phyloP scores from a whole-genome alignment of 2,797 vertebrate species.

The Hippopotamyrus pictus region DNA sequence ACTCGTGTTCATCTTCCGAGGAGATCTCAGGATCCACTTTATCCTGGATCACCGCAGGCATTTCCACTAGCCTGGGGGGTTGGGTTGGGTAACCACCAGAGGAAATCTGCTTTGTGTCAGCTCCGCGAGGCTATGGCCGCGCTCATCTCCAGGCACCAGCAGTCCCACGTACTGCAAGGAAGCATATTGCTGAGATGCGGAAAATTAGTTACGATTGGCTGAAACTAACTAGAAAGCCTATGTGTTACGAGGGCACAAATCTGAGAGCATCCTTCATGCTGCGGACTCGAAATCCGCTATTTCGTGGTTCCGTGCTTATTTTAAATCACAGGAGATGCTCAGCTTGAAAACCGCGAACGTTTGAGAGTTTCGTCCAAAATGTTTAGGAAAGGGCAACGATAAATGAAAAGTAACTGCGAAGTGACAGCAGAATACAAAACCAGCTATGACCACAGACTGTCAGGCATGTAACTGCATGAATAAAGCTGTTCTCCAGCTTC shows the following conservation, averaged over 20 bases:
- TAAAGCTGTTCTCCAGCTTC: neutral
- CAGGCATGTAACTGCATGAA: neutral
- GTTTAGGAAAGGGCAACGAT: neutral
- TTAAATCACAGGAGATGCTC: neutral
- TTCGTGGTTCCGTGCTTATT: neutral
- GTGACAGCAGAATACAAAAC: neutral
- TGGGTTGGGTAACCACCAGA: slow-evolving; percentile 20
- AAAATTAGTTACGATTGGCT: neutral
- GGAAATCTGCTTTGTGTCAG: slow-evolving; percentile 42
- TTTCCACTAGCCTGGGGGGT: slow-evolving; percentile 51
- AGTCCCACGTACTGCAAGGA: neutral
- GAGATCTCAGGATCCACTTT: slow-evolving; percentile 69
- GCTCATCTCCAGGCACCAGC: slow-evolving; percentile 31
- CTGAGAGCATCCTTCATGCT: neutral
- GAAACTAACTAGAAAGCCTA: neutral
- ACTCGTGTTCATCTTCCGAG: slow-evolving; percentile 70
- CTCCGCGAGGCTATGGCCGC: slow-evolving; percentile 34
- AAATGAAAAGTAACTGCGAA: neutral
- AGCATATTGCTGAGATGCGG: neutral
- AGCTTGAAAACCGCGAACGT: neutral
- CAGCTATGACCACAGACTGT: neutral
- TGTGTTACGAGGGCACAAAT: neutral
- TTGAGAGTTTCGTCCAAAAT: neutral
- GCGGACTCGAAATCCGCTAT: neutral
- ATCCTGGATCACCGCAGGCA: slow-evolving; percentile 73